Conservation (phyloP, 2,113 vertebrate genomes). For the Egretta garzetta region DNA sequence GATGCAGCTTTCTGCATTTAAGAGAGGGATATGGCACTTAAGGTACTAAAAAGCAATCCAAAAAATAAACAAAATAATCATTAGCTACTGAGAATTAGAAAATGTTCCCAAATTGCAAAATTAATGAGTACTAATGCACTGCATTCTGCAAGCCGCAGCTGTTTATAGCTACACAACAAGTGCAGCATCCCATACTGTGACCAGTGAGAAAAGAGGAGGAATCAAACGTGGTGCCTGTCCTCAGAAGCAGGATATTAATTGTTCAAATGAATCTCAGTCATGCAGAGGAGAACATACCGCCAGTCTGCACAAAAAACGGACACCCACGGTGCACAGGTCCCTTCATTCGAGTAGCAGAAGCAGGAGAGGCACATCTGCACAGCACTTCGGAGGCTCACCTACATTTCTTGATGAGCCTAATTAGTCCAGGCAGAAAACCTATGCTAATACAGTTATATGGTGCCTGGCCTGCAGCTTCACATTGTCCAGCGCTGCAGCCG, state of each 20-base stretch:
- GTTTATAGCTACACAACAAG: conserved; percentile 4
- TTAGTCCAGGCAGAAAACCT: background rate
- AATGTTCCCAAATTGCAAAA: conserved; percentile 47
- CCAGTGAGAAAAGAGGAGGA: conserved; percentile 3
- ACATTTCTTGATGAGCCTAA: background rate
- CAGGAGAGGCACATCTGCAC: background rate
- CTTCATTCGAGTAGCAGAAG: background rate
- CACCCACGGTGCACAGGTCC: background rate
- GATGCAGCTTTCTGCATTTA: background rate
- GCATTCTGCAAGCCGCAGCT: background rate
- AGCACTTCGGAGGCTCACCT: background rate
- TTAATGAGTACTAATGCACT: conserved; percentile 30
- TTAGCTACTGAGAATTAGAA: conserved; percentile 26
- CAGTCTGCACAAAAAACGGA: background rate
- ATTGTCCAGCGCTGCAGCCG: background rate
- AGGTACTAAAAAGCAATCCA: conserved; percentile 12
- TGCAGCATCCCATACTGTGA: conserved; percentile 21
- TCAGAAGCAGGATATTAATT: background rate
- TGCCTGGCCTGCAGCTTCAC: background rate
- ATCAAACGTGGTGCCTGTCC: background rate
- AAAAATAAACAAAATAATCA: conserved; percentile 37
- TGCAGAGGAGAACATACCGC: background rate
- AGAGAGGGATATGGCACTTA: background rate
- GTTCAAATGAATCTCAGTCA: background rate
- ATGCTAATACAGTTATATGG: background rate